Evolutionary conservation across 2,888 invertebrate genomes (phyloP), one percentile per base, ranked within the genome.

Genomic region (Hemistola chrysoprasaria): DNA sequence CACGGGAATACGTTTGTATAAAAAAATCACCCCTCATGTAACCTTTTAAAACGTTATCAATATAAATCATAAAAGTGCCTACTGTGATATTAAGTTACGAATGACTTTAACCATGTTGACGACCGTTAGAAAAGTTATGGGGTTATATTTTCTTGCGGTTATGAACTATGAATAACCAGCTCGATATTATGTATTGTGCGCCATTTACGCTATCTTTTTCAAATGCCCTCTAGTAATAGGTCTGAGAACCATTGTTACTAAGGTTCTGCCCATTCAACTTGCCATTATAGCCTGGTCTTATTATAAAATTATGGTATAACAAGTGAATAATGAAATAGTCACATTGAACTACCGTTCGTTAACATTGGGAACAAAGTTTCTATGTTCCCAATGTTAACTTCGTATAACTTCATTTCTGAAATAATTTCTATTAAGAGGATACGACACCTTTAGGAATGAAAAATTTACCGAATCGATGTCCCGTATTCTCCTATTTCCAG

Each of bases 401-500:
- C n/a, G 29, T 8, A 16, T 16, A 16, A 16, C 16, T 16, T 16
- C 2, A 16, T 16, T 16, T 16, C 4, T 3, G 3, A 4, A 16
- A 16, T 16, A 16, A 16, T 16, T 16, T 16, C 2, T 3, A 16
- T 16, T 16, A 16, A 16, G 16, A 32, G 23, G 5, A 11, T 23
- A 38, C 23, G 35, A 46, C 27, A 8, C 34, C 35, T 29, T 40
- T n/a, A n/a, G n/a, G n/a, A n/a, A n/a, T n/a, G n/a, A n/a, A n/a
- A n/a, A n/a, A n/a, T 53, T 62, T 56, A 57, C 44, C 47, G 47
- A 67, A 62, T 52, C 38, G 38, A 39, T 36, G 47, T n/a, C n/a
- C n/a, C n/a, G n/a, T n/a, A n/a, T n/a, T n/a, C n/a, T n/a, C n/a
- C n/a, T n/a, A n/a, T n/a, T n/a, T n/a, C n/a, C n/a, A n/a, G n/a